Evolutionary conservation across 1,140 invertebrate genomes (phyloP).

Genomic region (Dryas iulia): DNA sequence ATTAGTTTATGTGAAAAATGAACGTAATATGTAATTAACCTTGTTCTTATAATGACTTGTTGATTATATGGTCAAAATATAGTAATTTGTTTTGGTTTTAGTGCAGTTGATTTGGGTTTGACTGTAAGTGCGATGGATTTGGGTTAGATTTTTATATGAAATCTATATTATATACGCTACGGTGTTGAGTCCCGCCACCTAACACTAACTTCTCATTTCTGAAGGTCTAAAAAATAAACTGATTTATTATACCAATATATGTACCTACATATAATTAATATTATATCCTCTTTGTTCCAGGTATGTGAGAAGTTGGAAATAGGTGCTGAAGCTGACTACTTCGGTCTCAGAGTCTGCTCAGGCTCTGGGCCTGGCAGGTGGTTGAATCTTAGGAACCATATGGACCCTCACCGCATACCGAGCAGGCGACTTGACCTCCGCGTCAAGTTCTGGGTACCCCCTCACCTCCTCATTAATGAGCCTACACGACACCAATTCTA

Average conservation of each 20-base stretch:
- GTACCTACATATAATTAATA: no score
- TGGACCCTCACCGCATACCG: slow-evolving; percentile 85
- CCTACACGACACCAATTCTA: slow-evolving; percentile 92
- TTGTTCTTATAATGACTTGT: neutral
- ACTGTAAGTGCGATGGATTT: no score
- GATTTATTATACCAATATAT: no score
- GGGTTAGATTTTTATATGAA: no score
- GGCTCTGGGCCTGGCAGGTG: slow-evolving; percentile 88
- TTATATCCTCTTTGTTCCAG: slow-evolving; percentile 78
- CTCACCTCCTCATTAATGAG: slow-evolving; percentile 91
- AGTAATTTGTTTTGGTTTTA: neutral
- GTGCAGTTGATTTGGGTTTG: no score
- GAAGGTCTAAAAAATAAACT: no score
- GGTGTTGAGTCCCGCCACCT: no score
- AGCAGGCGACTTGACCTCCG: slow-evolving; percentile 82
- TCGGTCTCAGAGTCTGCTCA: slow-evolving; percentile 86
- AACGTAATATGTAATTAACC: neutral
- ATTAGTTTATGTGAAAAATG: neutral
- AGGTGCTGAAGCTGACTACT: slow-evolving; percentile 92
- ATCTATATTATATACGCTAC: no score
- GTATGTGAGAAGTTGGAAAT: slow-evolving; percentile 90
- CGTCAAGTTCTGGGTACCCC: slow-evolving; percentile 95
- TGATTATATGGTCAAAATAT: neutral
- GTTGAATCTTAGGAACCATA: slow-evolving; percentile 91
- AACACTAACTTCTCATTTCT: no score